A percentile compares a stretch with the other conserved stretches of the same genome.
Conservation (phyloP, 2,113 vertebrate genomes). For the Casuarius casuarius region DNA sequence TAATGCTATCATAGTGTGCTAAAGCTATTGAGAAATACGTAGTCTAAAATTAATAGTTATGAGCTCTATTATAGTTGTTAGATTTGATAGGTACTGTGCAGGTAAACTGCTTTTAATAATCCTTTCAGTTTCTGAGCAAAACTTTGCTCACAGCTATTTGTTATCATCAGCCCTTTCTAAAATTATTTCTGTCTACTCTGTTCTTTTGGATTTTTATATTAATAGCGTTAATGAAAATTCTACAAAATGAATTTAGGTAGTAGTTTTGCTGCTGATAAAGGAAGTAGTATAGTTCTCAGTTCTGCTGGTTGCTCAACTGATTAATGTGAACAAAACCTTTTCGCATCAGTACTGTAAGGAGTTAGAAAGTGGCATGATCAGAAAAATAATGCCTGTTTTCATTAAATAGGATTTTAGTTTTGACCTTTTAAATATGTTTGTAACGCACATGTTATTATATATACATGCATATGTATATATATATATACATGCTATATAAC, state of each 20-base stretch:
- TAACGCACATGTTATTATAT: neutral
- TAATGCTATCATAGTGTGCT: rapidly evolving
- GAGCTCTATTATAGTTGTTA: neutral
- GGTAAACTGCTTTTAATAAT: neutral
- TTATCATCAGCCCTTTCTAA: neutral
- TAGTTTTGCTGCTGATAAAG: neutral
- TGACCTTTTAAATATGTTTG: neutral
- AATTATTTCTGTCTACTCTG: neutral
- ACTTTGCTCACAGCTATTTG: neutral
- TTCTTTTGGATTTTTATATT: neutral
- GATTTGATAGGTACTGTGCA: neutral
- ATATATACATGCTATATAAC: neutral
- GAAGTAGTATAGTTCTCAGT: neutral
- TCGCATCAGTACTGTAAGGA: neutral
- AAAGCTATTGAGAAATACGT: neutral
- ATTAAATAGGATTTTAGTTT: neutral
- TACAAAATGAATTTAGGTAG: neutral
- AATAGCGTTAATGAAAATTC: neutral
- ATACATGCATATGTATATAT: too few relatives aligned
- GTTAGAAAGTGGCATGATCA: neutral
- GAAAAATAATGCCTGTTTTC: neutral
- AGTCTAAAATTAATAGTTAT: neutral
- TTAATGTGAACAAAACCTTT: neutral
- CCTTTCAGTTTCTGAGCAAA: neutral
- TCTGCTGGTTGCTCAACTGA: neutral